These are phyloP conservation scores for Charaxes varanes DNA, from an alignment of 1,140 invertebrate genomes.

Conservation along the genomic window DNA sequence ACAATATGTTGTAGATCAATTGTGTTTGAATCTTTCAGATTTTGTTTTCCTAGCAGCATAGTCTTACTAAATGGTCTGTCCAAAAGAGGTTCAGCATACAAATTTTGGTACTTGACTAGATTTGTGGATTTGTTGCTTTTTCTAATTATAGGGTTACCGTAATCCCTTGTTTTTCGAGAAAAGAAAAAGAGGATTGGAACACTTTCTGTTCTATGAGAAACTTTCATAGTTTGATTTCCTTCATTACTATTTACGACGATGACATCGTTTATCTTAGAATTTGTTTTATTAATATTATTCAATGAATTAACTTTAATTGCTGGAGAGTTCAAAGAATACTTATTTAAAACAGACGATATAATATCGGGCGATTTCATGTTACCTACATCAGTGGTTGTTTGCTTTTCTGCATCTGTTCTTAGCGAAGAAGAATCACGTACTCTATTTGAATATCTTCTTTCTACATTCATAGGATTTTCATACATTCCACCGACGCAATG, in stretches of 20 bases:
- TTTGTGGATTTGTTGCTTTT: slow-evolving; percentile 55
- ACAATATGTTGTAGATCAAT: background rate
- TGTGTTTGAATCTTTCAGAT: slow-evolving; percentile 14
- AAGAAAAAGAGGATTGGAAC: slow-evolving; percentile 25
- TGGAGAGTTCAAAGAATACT: slow-evolving; percentile 25
- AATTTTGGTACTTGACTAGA: slow-evolving; percentile 52
- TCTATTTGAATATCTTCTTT: slow-evolving; percentile 8
- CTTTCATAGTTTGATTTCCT: background rate
- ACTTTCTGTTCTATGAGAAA: slow-evolving; percentile 1
- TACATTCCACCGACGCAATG: slow-evolving; percentile 23
- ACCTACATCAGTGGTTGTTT: slow-evolving; percentile 34
- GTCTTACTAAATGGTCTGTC: slow-evolving; percentile 34
- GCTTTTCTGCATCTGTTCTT: slow-evolving; percentile 30
- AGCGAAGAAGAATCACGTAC: slow-evolving; percentile 17
- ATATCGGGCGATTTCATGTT: slow-evolving; percentile 8
- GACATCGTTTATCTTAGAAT: background rate
- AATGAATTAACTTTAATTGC: slow-evolving; percentile 4
- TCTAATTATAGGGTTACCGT: slow-evolving; percentile 27
- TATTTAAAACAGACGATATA: slow-evolving; percentile 23
- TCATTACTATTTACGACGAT: slow-evolving; percentile 4
- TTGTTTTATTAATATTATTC: slow-evolving; percentile 1
- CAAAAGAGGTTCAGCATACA: slow-evolving; percentile 37
- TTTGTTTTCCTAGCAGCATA: slow-evolving; percentile 39
- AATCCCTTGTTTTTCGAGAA: slow-evolving; percentile 11
- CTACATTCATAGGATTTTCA: background rate